phyloP scores from a whole-genome alignment of 2,113 vertebrate species.

The Clarias gariepinus region DNA sequence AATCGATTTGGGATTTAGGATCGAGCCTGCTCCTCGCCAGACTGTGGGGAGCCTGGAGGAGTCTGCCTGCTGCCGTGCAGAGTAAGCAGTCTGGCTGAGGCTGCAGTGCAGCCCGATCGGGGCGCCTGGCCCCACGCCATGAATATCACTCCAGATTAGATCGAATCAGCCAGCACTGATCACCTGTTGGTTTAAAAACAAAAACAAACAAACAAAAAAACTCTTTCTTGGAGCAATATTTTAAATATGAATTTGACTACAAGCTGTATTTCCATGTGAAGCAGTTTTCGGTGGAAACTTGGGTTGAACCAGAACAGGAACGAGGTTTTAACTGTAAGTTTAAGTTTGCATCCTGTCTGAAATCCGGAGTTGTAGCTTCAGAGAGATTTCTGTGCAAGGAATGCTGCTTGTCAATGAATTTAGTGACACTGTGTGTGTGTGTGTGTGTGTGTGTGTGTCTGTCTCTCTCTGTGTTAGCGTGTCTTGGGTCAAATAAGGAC shows the following conservation, averaged over 20 bases:
- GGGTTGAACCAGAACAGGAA: slow-evolving; percentile 27
- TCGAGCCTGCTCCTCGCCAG: background rate
- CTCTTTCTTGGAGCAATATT: background rate
- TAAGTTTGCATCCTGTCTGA: slow-evolving; percentile 31
- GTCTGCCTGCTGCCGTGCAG: slow-evolving; percentile 17
- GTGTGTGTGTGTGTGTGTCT: too few relatives aligned
- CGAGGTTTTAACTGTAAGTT: slow-evolving; percentile 46
- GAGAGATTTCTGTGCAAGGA: background rate
- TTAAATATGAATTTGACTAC: background rate
- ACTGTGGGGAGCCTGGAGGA: slow-evolving; percentile 24
- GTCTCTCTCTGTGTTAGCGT: too few relatives aligned
- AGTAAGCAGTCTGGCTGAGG: slow-evolving; percentile 42
- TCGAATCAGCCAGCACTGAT: slow-evolving; percentile 29
- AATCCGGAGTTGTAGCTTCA: background rate
- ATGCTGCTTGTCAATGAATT: background rate
- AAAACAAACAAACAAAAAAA: background rate
- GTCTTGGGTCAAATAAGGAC: background rate
- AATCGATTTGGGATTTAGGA: background rate
- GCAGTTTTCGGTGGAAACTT: slow-evolving; percentile 10
- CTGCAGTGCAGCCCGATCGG: slow-evolving; percentile 52
- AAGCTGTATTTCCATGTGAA: background rate
- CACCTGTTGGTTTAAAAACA: background rate
- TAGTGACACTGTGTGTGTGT: too few relatives aligned
- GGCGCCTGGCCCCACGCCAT: slow-evolving; percentile 55
- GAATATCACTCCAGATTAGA: slow-evolving; percentile 35